Conservation (phyloP, 2,797 vertebrate genomes). For the Xenentodon cancila region DNA sequence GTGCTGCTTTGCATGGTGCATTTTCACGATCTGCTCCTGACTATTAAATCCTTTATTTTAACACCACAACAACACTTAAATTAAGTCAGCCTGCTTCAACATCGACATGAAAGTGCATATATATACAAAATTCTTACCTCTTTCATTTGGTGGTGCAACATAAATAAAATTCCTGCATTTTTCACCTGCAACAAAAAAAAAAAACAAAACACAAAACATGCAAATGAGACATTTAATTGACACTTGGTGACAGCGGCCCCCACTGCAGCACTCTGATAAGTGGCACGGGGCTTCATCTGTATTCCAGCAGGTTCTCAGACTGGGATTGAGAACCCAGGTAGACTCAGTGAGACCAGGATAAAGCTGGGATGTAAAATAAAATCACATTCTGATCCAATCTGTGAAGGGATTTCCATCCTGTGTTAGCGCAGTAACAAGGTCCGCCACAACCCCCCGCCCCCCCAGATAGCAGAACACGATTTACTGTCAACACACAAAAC, state of each 20-base stretch:
- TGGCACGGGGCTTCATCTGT: conserved; percentile 1
- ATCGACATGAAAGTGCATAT: neutral
- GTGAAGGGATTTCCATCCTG: conserved; percentile 14
- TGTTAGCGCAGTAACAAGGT: too few species aligned
- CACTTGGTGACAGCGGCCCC: neutral
- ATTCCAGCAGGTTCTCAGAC: conserved; percentile 2
- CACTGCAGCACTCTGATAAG: conserved; percentile 6
- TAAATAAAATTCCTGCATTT: conserved; percentile 90
- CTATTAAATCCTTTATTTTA: too few species aligned
- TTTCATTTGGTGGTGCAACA: conserved; percentile 86
- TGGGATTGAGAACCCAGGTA: neutral
- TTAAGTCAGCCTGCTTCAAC: neutral
- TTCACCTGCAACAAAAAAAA: conserved; percentile 78
- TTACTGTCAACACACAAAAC: conserved; percentile 8
- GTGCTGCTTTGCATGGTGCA: too few species aligned
- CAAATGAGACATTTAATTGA: conserved; percentile 24
- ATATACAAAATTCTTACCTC: conserved; percentile 79
- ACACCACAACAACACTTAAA: too few species aligned
- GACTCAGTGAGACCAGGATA: neutral
- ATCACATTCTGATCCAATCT: conserved; percentile 23
- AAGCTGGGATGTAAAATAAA: conserved; percentile 12
- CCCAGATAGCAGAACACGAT: neutral
- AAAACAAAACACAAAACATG: conserved; percentile 32
- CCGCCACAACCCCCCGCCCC: neutral
- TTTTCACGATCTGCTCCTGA: too few species aligned